Evolutionary conservation across 2,888 invertebrate species (phyloP), one percentile per base, ranked within the genome.

Genomic region (Philaethria dido): DNA sequence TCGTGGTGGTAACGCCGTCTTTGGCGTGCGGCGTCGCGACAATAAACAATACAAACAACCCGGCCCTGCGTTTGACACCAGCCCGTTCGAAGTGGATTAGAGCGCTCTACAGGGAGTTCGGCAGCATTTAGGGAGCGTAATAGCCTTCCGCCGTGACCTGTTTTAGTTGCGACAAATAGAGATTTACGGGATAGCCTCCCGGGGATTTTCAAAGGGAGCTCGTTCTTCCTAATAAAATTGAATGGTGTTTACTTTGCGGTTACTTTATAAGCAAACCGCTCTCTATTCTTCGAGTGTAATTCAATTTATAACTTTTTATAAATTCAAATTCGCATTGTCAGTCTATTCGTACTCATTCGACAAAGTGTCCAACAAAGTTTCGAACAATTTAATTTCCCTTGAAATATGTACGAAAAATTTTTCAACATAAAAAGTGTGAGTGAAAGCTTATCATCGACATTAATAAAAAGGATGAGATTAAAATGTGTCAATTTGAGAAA

Each of bases 11-110:
- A 79, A 77, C 82, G 83, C 78, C 88, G 84, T 90, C 90, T 89
- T 89, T 87, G 85, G 83, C 85, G 85, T 82, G 84, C 88, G 85
- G 83, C 88, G 85, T 79, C 83, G 84, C 88, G 89, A 89, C 91
- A 89, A 92, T 92, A 92, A 92, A 92, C 92, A 92, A 92, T 92
- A 92, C 91, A 92, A 92, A 92, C 92, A 91, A 86, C 92, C 87
- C 84, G 82, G 84, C 84, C 83, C 91, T 92, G 92, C 89, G 88
- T 92, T 92, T 92, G 92, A 92, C 92, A 92, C 88, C 87, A 91
- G 89, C 84, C 86, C 88, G 91, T 86, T 90, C 87, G 82, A 80
- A 91, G 90, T 91, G 89, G 91, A 91, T 90, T 90, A 89, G 89
- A 90, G 85, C 89, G 89, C 86, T 88, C 89, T 85, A 86, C 85